Evolutionary conservation across 2,797 vertebrate genomes (phyloP), one percentile per base, ranked within the genome.

Genomic region (Oryzias dopingdopingensis): DNA sequence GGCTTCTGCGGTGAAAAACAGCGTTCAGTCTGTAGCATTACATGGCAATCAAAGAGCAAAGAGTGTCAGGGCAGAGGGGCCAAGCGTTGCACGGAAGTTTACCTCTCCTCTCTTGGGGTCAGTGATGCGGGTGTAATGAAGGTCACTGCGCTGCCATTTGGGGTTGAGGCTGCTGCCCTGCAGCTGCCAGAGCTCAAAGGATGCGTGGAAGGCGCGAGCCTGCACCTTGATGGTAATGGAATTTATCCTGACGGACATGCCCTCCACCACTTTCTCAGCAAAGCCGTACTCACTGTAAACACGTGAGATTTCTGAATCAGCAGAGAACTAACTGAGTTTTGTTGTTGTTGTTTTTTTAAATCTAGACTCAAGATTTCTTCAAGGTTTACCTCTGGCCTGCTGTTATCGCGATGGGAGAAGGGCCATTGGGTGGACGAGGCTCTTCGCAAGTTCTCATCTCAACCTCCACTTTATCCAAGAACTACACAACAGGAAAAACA

Each of bases 361-460:
- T 24, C 5, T 48, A 23, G 44, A 20, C 8, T 17, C 20, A 3
- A n/a, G 18, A n/a, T 42, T 24, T 24, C 12, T 0, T 15, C 32
- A 48, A 26, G 22, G 15, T 51, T 62, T 68, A 98, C 97, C 97
- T 99, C 86, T 99, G 97, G 63, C 97, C 96, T 16, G 96, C 93
- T 66, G 96, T 95, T 2, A 97, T 95, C 14, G 97, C 97, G 40
- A 99, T 99, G 16, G 97, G 97, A 72, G 97, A 99, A 61, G 97
- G 97, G 52, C 97, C 97, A 0, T 98, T 99, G 37, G 97, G 97
- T 0, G 95, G 91, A 32, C 97, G 93, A 16, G 97, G 97, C 73
- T 98, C 95, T 67, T 98, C 96, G 7, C 97, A 99, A 0, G 97
- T 99, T 73, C 93, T 91, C 97, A 99, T 99, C 86, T 98, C 97